These are phyloP conservation scores for Phaethon lepturus DNA, from an alignment of 2,113 vertebrate species.

Conservation along the genomic window DNA sequence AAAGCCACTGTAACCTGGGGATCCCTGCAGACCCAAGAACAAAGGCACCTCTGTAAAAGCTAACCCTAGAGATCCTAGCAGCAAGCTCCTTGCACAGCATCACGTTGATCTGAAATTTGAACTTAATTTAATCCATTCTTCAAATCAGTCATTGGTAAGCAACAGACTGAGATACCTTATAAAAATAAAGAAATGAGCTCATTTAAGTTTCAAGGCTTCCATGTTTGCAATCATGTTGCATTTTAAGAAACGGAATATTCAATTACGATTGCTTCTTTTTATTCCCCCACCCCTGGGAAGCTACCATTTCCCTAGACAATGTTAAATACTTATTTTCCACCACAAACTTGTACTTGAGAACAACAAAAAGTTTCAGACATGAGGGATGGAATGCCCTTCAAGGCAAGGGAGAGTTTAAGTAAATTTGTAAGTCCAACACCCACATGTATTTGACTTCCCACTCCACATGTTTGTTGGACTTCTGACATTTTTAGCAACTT, in stretches of 20 bases:
- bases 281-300: background rate
- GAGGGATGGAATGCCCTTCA: background rate
- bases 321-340: background rate
- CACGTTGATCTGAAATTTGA: constrained; percentile 71
- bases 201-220: background rate
- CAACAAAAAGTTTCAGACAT: background rate
- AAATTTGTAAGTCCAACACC: background rate
- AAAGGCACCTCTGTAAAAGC: constrained; percentile 82
- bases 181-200: background rate
- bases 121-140: constrained; percentile 51
- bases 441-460: background rate
- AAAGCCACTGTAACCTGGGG: constrained; percentile 81
- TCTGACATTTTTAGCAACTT: background rate
- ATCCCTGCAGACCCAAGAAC: constrained; percentile 83
- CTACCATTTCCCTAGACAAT: background rate
- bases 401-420: background rate
- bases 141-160: constrained; percentile 9
- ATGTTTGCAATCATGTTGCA: background rate
- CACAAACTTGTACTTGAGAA: background rate
- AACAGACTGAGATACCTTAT: background rate
- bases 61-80: constrained; percentile 71
- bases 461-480: background rate
- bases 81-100: constrained; percentile 72
- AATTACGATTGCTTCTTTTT: background rate
- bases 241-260: background rate